Evolutionary conservation across 35 echinoderm and acorn worm genomes (phyloP).

Genomic region (Acanthaster planci): DNA sequence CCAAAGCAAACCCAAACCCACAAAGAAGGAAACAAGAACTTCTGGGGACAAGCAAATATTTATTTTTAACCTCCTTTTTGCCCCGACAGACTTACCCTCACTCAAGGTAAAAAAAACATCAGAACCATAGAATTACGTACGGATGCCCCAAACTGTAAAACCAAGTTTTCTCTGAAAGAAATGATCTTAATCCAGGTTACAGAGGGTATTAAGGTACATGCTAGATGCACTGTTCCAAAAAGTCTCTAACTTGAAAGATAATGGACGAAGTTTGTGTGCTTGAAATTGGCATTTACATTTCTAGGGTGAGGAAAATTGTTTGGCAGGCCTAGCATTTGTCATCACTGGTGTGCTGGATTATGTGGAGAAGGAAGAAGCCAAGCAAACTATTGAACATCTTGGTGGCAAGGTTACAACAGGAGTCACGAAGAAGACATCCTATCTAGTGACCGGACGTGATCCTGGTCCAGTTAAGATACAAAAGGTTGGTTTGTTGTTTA

Average conservation of each 20-base stretch:
- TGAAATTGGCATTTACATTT: neutral
- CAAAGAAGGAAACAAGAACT: too few relatives aligned
- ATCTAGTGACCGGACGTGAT: slow-evolving; percentile 77
- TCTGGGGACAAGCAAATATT: too few relatives aligned
- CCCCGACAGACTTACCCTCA: too few relatives aligned
- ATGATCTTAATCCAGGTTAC: too few relatives aligned
- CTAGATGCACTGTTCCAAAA: neutral
- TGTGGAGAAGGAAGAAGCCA: slow-evolving; percentile 78
- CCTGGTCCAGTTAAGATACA: slow-evolving; percentile 73
- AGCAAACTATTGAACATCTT: slow-evolving; percentile 57
- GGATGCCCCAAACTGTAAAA: too few relatives aligned
- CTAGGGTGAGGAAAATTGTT: slow-evolving; percentile 36
- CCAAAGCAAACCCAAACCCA: too few relatives aligned
- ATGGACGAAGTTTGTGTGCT: too few relatives aligned
- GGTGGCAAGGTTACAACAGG: slow-evolving; percentile 67
- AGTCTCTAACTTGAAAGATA: neutral
- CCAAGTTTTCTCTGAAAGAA: too few relatives aligned
- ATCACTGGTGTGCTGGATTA: slow-evolving; percentile 88
- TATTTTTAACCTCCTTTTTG: too few relatives aligned
- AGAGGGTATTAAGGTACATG: too few relatives aligned
- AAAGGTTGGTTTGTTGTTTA: slow-evolving; percentile 58
- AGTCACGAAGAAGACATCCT: slow-evolving; percentile 82
- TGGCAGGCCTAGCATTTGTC: slow-evolving; percentile 81
- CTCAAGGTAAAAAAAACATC: too few relatives aligned
- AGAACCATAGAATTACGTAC: too few relatives aligned